Evolutionary conservation across 2,113 vertebrate genomes (phyloP), one percentile per base, ranked within the genome.

Genomic region (Odocoileus virginianus): DNA sequence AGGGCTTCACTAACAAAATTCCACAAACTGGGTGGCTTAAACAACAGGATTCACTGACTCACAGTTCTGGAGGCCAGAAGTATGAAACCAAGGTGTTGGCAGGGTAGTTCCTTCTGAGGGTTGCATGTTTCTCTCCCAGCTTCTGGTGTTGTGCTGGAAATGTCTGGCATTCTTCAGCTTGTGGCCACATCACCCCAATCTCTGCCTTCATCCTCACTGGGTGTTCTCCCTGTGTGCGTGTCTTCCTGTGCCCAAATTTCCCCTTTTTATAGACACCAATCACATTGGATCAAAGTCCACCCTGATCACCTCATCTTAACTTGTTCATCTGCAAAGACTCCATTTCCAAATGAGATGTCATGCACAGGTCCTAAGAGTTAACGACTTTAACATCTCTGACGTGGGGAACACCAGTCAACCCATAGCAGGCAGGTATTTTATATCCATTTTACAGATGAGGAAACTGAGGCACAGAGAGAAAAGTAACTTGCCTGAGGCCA

Each of bases 151-250:
- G 33, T n/a, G 5, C 61, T 52, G 30, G 9, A 10, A 1, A 52
- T 0, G 5, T 43, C 11, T 27, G 40, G 60, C 33, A 7, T 15
- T 52, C 40, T 5, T 84, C n/a, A n/a, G 30, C 30, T 71, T 27
- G 17, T 5, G 58, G n/a, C n/a, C 5, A 47, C 50, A 60, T 81
- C n/a, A 14, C 19, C 28, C 52, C 43, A 21, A 12, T 23, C 11
- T 82, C 91, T 67, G 61, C 76, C 50, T 91, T 91, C 83, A 43
- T 45, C 40, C 30, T 52, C 36, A 23, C 28, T 2, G 1, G 61
- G 9, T 17, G 2, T 83, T 83, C 43, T 87, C 54, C 21, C 7
- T 50, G 3, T n/a, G 13, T 60, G n/a, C 0, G 0, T 43, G 45
- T 30, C 7, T 85, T 13, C 43, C 36, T 78, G 57, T 50, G 43